Base-by-base conservation (phyloP, 2,888 invertebrate genomes). In the Cryptus armator region DNA sequence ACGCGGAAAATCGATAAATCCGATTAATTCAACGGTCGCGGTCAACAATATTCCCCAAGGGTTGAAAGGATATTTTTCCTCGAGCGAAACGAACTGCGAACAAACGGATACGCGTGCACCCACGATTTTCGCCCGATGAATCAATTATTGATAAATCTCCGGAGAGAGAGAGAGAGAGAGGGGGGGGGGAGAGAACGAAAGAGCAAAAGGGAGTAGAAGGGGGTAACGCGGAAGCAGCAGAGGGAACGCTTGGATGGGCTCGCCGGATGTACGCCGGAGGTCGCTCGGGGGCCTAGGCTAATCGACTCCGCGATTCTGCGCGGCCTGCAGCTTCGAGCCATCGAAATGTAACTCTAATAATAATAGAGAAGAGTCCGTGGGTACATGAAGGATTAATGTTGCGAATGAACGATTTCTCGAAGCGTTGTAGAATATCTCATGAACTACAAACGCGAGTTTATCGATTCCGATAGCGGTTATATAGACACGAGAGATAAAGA, bases 101-200 rank as follows among this genome's bases (percentile, higher is more conserved):
- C 19, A 46, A 74, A 19, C 43, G 43, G 62, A 46, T 62, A 70
- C 67, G 74, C 46, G 71, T 19, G 83, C 82, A 76, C 79, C 82
- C 66, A 83, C 85, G 75, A 85, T 85, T 85, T 80, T 80, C 76
- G 72, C 76, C 76, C 80, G 83, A 80, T 80, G 83, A 85, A 85
- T 85, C 85, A 85, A 85, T 85, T 85, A 85, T 85, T 85, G 85
- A 85, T 72, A 68, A 85, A 85, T 85, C 85, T 85, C 83, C 80
- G 85, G 85, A 78, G 81, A 66, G 6, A n/a, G 77, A 71, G 77
- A 51, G 51, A 4, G n/a, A n/a, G 14, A 14, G 14, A n/a, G 14
- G n/a, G n/a, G n/a, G n/a, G n/a, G n/a, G n/a, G 48, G 14, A n/a
- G 14, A 14, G 14, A 56, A 72, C 37, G 48, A 24, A 24, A 24